Base-by-base conservation (phyloP, 2,113 vertebrate genomes). In the Petrocephalus microphthalmus region DNA sequence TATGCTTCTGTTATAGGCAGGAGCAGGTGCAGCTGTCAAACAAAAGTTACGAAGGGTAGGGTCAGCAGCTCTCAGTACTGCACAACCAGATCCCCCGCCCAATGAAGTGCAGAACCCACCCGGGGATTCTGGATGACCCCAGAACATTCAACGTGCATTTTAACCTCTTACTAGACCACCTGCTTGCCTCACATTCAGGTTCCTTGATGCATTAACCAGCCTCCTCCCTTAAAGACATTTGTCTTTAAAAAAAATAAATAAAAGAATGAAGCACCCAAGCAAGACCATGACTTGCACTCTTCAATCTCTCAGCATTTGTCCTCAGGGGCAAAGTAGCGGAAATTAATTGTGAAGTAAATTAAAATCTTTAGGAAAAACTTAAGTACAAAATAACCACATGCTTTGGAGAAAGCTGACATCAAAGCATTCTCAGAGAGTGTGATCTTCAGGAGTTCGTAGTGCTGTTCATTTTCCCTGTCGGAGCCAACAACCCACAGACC, bases 401-500 rank as follows among this genome's bases (percentile, higher is more conserved):
- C 33, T 78, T 42, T 78, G 11, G 33, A 78, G 17, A 42, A 78
- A 78, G 33, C 67, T 87, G 89, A 88, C 83, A n/a, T 89, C 49
- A 89, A 88, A 78, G 90, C 60, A 37, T 37, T 74, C 71, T 7
- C 15, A 17, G 13, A 0, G 0, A 78, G 33, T 42, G 71, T 42
- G 71, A 78, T 88, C 49, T 64, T 78, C 54, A 71, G 84, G 87
- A 45, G 88, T 89, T 87, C 85, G 87, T 33, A 86, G 57, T 88
- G 89, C 89, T 71, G 74, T 53, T 90, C 86, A 91, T 89, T 87
- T 89, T 82, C 60, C 82, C 87, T 67, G 90, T 89, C 87, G 84
- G 78, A 87, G 85, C 86, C 81, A 88, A 88, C 47, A n/a, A 82
- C 86, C 82, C 47, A 19, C 47, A 90, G 87, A 60, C 25, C 6